phyloP scores from a whole-genome alignment of 2,113 vertebrate species.

The Albula glossodonta region DNA sequence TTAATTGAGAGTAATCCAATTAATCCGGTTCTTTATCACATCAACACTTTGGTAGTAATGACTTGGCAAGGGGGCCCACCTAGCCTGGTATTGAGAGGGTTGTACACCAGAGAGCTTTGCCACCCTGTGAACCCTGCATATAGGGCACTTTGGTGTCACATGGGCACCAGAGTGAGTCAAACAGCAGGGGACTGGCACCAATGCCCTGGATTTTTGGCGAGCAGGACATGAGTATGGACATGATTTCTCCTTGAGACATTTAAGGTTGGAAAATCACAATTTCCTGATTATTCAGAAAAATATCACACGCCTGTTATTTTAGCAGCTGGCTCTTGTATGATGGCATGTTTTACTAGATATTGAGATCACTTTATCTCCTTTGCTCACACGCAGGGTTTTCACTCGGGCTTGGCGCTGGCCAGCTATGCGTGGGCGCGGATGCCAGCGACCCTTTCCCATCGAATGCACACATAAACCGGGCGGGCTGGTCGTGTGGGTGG shows the following conservation, averaged over 20 bases:
- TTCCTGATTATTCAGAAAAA: too few relatives aligned
- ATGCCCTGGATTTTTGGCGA: background rate
- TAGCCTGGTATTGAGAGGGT: too few relatives aligned
- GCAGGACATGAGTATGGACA: too few relatives aligned
- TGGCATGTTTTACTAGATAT: background rate
- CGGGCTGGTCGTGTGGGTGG: too few relatives aligned
- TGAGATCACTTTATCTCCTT: background rate
- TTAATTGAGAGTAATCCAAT: too few relatives aligned
- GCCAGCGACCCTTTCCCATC: background rate
- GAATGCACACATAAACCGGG: background rate
- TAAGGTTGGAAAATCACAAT: too few relatives aligned
- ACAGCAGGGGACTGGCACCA: background rate
- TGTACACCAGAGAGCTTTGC: background rate
- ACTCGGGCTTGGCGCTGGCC: background rate
- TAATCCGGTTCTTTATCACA: background rate
- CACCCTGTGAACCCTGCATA: background rate
- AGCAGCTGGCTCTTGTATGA: too few relatives aligned
- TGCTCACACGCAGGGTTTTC: background rate
- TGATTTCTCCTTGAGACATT: too few relatives aligned
- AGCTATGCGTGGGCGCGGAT: background rate
- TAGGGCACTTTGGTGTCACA: background rate
- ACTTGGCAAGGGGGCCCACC: background rate
- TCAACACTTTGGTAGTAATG: background rate
- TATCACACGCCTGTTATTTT: too few relatives aligned
- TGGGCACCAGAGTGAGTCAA: background rate